Evolutionary conservation across 2,888 invertebrate genomes (phyloP), one percentile per base, ranked within the genome.

Genomic region (Noctua comes): DNA sequence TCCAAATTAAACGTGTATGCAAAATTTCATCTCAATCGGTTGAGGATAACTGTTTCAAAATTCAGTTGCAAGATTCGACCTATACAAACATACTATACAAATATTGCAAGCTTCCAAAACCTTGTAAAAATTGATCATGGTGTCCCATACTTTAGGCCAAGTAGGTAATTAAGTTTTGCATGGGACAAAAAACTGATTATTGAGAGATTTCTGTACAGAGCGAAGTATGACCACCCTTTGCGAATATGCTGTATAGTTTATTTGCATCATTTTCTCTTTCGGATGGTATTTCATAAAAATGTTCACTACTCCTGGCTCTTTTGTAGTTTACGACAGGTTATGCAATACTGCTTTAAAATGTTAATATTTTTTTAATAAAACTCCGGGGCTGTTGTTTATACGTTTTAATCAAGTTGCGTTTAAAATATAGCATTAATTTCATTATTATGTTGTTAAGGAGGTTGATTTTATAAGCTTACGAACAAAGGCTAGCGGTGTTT

Each of bases 201-300:
- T 54, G 3, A 54, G 24, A n/a, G 24, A 54, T 54, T 54, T 54
- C 27, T n/a, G n/a, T n/a, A n/a, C n/a, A n/a, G n/a, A n/a, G n/a
- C n/a, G n/a, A n/a, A n/a, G 40, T n/a, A n/a, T 16, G 2, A 65
- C 11, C 21, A 36, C 24, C 27, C 16, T 18, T 59, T 31, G 11
- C 8, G 27, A 31, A 59, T 27, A 18, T 59, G 7, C 27, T 18
- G 18, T 36, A 36, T 10, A 18, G 43, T 18, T 31, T 31, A 31
- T 2, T 51, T 70, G 40, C 31, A 57, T 46, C n/a, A 4, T 36
- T 16, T n/a, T 11, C 80, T 80, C 77, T 76, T 80, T 68, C 2
- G 24, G 62, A 72, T 80, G 82, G 73, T 87, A 88, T 88, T 87
- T 88, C 71, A 85, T 86, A 85, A 91, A 90, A 89, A 87, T 84